Base-by-base conservation (phyloP, 2,797 vertebrate species). In the Parambassis ranga region DNA sequence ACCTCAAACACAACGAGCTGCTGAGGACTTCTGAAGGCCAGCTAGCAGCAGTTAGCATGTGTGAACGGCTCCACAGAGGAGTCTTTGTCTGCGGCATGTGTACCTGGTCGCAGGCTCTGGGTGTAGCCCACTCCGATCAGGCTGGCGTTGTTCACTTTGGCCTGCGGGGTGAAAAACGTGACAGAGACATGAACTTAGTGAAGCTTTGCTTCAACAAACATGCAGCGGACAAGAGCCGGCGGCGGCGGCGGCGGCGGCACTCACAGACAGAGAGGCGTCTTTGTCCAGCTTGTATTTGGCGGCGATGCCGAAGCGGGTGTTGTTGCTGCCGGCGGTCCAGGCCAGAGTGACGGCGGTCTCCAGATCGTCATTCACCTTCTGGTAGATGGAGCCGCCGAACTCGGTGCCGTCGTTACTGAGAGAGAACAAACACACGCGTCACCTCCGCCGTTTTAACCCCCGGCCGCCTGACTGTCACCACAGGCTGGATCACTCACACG, bases 281-380 rank as follows among this genome's bases (percentile, higher is more conserved):
- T 92, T 92, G 60, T 98, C 96, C 90, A 97, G 76, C 53, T 93
- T 94, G 83, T 98, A 98, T 81, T 96, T 99, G 5, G 93, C 88
- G 9, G 94, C 96, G 13, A 99, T 96, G 57, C 96, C 96, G 24
- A 98, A 98, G 62, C 95, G 95, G 3, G 97, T 99, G 87, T 97
- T 98, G 92, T 98, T 99, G 52, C 96, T 98, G 81, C 97, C 96
- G n/a, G 96, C 95, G 1, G 95, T 98, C 97, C 97, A 98, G 1
- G 96, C 95, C 74, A 98, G 91, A 72, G 91, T 98, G 44, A 99
- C 94, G 0, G 95, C 95, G 0, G 96, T 98, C 93, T 98, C 97
- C 66, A 95, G 84, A 57, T 96, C 90, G 1, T 92, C 62, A 13
- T 94, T 97, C 59, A 98, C 95, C 80, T 96, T 98, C 90, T 98